Percentiles rank a stretch among this genome's conserved stretches.
Conservation (phyloP, 2,888 invertebrate species). For the Cerceris ruficornis region DNA sequence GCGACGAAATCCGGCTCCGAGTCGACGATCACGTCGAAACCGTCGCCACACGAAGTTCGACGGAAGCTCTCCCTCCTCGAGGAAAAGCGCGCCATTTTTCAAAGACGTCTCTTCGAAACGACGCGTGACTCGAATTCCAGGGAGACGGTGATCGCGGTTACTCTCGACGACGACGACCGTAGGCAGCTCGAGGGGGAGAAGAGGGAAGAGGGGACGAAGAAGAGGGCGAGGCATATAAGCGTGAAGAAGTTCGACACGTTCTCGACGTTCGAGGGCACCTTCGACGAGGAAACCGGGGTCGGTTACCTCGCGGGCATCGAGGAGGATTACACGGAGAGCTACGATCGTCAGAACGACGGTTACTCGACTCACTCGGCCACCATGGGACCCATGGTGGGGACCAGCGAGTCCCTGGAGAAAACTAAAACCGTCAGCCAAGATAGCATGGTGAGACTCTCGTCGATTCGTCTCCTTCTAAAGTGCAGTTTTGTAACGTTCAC, state of each 20-base stretch:
- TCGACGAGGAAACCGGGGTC: conserved; percentile 75
- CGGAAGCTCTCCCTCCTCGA: conserved; percentile 74
- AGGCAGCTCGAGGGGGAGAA: conserved; percentile 5
- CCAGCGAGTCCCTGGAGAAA: conserved; percentile 64
- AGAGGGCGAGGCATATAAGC: conserved; percentile 72
- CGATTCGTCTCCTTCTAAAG: not conserved
- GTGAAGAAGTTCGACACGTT: conserved; percentile 77
- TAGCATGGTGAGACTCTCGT: conserved; percentile 69
- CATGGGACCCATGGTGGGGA: conserved; percentile 60
- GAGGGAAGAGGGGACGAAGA: conserved; percentile 34
- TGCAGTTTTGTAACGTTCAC: not conserved
- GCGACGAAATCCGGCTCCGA: conserved; percentile 70
- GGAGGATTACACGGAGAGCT: conserved; percentile 67
- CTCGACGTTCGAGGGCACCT: conserved; percentile 77
- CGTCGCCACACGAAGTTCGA: conserved; percentile 71
- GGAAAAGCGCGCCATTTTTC: conserved; percentile 77
- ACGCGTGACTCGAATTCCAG: conserved; percentile 67
- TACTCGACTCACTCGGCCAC: conserved; percentile 42
- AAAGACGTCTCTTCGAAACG: conserved; percentile 71
- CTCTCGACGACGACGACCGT: conserved; percentile 57
- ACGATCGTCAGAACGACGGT: conserved; percentile 57
- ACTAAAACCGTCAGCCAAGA: conserved; percentile 69
- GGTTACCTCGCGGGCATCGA: conserved; percentile 74
- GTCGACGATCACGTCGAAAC: conserved; percentile 55
- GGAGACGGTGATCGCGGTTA: conserved; percentile 71